These are phyloP conservation scores for Solenopsis fugax DNA, from an alignment of 1,140 invertebrate genomes.

Conservation along the genomic window DNA sequence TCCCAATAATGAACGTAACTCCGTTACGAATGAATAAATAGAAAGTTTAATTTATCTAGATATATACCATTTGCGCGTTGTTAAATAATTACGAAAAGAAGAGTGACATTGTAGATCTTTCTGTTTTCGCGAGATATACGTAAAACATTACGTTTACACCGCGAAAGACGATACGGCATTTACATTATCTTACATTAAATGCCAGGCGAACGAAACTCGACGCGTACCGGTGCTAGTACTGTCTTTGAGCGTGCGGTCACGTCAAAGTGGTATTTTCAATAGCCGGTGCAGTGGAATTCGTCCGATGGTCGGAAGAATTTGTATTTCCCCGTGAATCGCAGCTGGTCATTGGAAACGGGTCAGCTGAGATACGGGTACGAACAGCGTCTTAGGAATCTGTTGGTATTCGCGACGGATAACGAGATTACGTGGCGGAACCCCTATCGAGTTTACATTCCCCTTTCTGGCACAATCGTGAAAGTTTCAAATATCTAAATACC, in stretches of 20 bases:
- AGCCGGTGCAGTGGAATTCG: constrained; percentile 73
- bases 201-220: constrained; percentile 50
- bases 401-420: constrained; percentile 25
- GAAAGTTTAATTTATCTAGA: background rate
- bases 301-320: constrained; percentile 83
- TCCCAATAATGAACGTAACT: constrained; percentile 26
- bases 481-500: constrained; percentile 6
- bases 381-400: constrained; percentile 43
- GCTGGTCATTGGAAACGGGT: constrained; percentile 56
- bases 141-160: constrained; percentile 9
- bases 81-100: background rate
- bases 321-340: constrained; percentile 76
- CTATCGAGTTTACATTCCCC: constrained; percentile 35
- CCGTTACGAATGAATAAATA: background rate
- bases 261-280: constrained; percentile 86
- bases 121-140: background rate
- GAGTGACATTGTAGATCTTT: background rate
- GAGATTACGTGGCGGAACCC: constrained; percentile 20
- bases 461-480: constrained; percentile 17
- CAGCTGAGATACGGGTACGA: constrained; percentile 29
- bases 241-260: constrained; percentile 58
- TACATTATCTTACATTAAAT: constrained; percentile 68
- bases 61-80: background rate
- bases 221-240: constrained; percentile 46
- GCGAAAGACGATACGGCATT: constrained; percentile 56